Conservation (phyloP, 1,140 invertebrate species). For the Latrodectus geometricus region DNA sequence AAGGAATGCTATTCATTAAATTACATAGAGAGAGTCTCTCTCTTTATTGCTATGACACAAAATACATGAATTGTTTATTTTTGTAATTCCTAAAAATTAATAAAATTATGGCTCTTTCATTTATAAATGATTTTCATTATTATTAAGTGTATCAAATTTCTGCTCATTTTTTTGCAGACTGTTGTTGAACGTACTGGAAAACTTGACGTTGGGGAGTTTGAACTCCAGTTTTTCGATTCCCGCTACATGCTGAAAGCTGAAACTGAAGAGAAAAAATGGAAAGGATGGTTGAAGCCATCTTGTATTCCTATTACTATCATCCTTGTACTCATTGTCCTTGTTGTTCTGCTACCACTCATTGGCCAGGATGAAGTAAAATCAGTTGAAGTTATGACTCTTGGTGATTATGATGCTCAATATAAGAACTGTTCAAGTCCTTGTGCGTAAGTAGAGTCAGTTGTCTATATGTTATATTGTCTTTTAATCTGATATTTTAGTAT, state of each 20-base stretch:
- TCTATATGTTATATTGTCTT: no score
- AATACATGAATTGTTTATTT: not conserved
- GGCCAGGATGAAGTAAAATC: constrained; percentile 71
- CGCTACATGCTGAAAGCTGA: constrained; percentile 63
- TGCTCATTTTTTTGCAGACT: constrained; percentile 68
- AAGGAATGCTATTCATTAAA: no score
- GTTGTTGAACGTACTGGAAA: constrained; percentile 72
- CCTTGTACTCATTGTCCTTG: constrained; percentile 79
- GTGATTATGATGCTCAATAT: constrained; percentile 52
- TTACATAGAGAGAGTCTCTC: not conserved
- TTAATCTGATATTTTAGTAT: no score
- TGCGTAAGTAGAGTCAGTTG: constrained; percentile 21
- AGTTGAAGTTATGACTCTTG: constrained; percentile 56
- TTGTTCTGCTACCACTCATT: constrained; percentile 80
- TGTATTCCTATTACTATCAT: constrained; percentile 85
- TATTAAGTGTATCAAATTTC: not conserved
- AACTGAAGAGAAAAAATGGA: constrained; percentile 62
- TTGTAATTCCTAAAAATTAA: not conserved
- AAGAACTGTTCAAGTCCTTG: constrained; percentile 61
- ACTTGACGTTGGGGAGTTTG: constrained; percentile 65
- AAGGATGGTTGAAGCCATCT: constrained; percentile 78
- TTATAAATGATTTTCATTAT: not conserved
- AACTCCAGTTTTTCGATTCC: constrained; percentile 63
- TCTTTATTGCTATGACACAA: not conserved
- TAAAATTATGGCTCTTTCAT: not conserved